Evolutionary conservation across 2,113 vertebrate genomes (phyloP), one percentile per base, ranked within the genome.

Genomic region (Crotalus helleri): DNA sequence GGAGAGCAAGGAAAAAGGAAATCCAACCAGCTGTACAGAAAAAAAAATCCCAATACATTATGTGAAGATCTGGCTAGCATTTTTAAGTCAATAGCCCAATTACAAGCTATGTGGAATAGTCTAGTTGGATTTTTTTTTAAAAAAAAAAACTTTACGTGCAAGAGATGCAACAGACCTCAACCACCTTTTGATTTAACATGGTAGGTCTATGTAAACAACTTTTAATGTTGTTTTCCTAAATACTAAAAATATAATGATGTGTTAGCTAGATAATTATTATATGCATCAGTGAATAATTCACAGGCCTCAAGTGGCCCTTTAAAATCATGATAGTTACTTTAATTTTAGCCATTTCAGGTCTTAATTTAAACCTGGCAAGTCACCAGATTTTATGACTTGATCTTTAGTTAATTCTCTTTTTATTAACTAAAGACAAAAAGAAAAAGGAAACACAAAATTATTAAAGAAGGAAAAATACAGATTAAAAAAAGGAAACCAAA

Each of bases 31-130:
- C 58, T 93, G 91, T 92, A 95, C 95, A 26, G 96, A 97, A 96
- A 97, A 44, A 44, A 96, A 94, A 94, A 94, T 94, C 17, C 0
- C 49, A 92, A 21, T 90, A 93, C 87, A 94, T 94, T 97, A 95
- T 95, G 92, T 93, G 93, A 92, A 94, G 93, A 93, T 39, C 88
- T 59, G 46, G 55, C 93, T 51, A 33, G 92, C 91, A 94, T 93
- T 53, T 95, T 87, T 58, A 95, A 94, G 94, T 55, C 96, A 96
- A 95, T 29, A 96, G 51, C 85, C 94, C 58, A 17, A 59, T 49
- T 51, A 59, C 49, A 61, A 21, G 3, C 3, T 74, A 92, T 90
- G 21, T 69, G 46, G 93, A 92, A n/a, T 89, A 95, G 91, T 91
- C 87, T 61, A 49, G 3, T 29, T 44, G 46, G 24, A 46, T 12